Base-by-base conservation (phyloP, 2,113 vertebrate species). In the Sinocyclocheilus anshuiensis region DNA sequence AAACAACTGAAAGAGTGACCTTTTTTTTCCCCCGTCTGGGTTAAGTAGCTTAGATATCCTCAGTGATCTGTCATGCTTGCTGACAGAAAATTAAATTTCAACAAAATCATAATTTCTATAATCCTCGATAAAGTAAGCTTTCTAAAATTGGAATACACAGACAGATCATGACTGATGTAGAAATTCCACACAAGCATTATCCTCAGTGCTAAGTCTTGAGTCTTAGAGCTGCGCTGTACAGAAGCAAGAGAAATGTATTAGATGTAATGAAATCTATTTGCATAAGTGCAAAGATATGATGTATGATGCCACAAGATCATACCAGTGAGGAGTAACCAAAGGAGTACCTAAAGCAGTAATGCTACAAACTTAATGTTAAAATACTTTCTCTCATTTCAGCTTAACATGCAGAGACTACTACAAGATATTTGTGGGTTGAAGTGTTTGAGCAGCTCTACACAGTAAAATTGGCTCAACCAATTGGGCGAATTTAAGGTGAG, bases 31-130 rank as follows among this genome's bases (percentile, higher is more conserved):
- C 15, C 45, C 10, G 1, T 3, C 13, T 33, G 39, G 83, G 65
- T 80, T 90, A 90, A 90, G 86, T 76, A 88, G 83, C 86, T 90
- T 85, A 86, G 22, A 53, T 33, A 83, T 69, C 77, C 84, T 86
- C n/a, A 63, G 77, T 83, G 82, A 82, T 88, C 85, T 85, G 39
- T 74, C 59, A 81, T 76, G 71, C 63, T 29, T 76, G 71, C 63
- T 29, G 84, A 77, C 61, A 63, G 71, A 88, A 82, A 89, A 87
- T 82, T 29, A 77, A 39, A 79, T 85, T 86, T 88, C 77, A 63
- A 77, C 63, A 87, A 29, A 82, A 77, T 74, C 39, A 77, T 55
- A 55, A n/a, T 39, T 24, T 85, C 78, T 59, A 50, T 80, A 85
- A 77, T 82, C 83, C 72, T 75, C 53, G 57, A 67, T 42, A 74